A percentile compares a stretch with the other conserved stretches of the same genome.
Evolutionary conservation across 2,888 invertebrate species (phyloP).

Genomic region (Drosophila stalkeri): DNA sequence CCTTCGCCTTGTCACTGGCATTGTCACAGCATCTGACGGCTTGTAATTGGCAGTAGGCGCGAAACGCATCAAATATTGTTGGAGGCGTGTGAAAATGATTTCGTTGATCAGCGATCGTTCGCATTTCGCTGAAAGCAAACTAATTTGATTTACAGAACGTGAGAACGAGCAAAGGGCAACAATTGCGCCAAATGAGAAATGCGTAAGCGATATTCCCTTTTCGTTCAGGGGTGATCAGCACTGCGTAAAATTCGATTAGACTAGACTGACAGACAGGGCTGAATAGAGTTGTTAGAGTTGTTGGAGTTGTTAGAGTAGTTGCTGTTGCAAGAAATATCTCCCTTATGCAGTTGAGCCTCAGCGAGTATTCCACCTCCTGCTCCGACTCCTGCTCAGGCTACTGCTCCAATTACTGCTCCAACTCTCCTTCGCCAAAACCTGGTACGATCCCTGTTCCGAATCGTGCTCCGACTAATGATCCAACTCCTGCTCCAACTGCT

Average conservation of each 20-base stretch:
- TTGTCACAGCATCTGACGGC: constrained; percentile 58
- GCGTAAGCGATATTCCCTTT: constrained; percentile 46
- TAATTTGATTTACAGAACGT: constrained; percentile 56
- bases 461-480: no score
- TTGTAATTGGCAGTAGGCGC: constrained; percentile 60
- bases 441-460: no score
- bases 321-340: background rate
- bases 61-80: constrained; percentile 44
- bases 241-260: constrained; percentile 56
- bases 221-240: constrained; percentile 44
- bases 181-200: constrained; percentile 39
- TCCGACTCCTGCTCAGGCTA: no score
- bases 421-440: no score
- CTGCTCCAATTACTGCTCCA: no score
- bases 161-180: constrained; percentile 49
- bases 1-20: constrained; percentile 52
- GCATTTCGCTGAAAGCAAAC: constrained; percentile 45
- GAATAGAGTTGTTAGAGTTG: constrained; percentile 44
- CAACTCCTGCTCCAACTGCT: no score
- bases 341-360: no score
- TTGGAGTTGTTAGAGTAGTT: background rate
- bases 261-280: constrained; percentile 26
- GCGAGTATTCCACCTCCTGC: no score
- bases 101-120: constrained; percentile 11
- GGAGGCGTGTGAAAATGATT: constrained; percentile 65